These are phyloP conservation scores for Numenius arquata DNA, from an alignment of 2,113 vertebrate species.

Conservation along the genomic window DNA sequence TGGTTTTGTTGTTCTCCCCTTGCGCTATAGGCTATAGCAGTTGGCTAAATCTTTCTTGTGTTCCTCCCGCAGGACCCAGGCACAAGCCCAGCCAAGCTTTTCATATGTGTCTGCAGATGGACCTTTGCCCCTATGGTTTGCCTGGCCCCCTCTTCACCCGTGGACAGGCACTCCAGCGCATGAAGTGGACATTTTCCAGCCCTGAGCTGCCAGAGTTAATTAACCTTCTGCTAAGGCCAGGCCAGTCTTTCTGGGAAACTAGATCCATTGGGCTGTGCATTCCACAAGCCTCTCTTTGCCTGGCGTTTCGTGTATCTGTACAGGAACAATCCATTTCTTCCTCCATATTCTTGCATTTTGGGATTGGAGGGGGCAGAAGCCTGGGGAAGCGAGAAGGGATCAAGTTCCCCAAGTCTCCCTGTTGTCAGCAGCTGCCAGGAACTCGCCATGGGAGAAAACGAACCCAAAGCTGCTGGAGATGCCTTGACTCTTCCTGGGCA, in stretches of 20 bases:
- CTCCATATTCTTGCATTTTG: not conserved
- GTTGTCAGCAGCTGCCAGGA: not conserved
- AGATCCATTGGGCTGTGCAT: constrained; percentile 50
- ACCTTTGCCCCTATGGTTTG: constrained; percentile 58
- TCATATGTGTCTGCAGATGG: not conserved
- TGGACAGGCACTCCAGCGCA: constrained; percentile 23
- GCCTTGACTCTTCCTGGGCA: not conserved
- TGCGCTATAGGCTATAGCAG: not conserved
- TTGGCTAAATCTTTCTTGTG: not conserved
- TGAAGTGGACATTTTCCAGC: constrained; percentile 55
- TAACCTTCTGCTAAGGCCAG: constrained; percentile 48
- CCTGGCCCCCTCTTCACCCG: constrained; percentile 39
- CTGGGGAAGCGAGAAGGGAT: not conserved
- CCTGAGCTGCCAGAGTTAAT: constrained; percentile 63
- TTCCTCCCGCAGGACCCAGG: not conserved
- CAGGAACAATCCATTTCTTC: constrained; percentile 9
- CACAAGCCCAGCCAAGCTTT: constrained; percentile 37
- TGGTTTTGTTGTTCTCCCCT: constrained; percentile 15
- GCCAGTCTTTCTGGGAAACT: constrained; percentile 59
- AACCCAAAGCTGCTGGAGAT: not conserved
- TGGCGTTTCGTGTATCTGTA: not conserved
- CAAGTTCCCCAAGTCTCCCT: not conserved
- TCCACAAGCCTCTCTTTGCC: constrained; percentile 36
- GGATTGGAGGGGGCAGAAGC: not conserved
- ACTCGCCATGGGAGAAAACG: not conserved